Evolutionary conservation across 2,113 vertebrate genomes (phyloP).

Genomic region (Pelobates fuscus): DNA sequence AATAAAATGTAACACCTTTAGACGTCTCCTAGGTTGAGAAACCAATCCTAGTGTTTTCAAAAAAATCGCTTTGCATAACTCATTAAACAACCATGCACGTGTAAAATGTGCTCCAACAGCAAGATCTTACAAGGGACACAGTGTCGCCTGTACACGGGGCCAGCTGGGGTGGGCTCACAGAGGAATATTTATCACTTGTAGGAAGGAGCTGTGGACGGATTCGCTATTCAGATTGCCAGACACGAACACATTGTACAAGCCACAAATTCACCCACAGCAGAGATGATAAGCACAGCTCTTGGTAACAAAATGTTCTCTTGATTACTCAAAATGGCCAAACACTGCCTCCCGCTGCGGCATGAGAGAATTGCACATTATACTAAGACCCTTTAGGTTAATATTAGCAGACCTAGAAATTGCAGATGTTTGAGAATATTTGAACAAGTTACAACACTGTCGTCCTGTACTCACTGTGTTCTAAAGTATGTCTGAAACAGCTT

Average conservation of each 20-base stretch:
- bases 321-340: background rate
- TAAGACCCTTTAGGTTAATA: too few species aligned
- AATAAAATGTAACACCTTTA: too few species aligned
- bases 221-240: background rate
- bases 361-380: background rate
- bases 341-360: constrained; percentile 25
- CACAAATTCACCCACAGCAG: background rate
- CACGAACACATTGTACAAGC: constrained; percentile 10
- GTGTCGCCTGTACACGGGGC: background rate
- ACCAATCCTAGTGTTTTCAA: too few species aligned
- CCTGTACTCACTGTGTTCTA: too few species aligned
- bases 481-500: too few species aligned
- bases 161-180: background rate
- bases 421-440: too few species aligned
- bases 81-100: background rate
- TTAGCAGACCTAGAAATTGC: too few species aligned
- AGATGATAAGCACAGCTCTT: constrained; percentile 5
- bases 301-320: too few species aligned
- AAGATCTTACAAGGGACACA: background rate
- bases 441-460: too few species aligned
- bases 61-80: background rate
- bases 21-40: too few species aligned
- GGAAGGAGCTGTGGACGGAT: background rate
- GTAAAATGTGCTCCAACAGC: too few species aligned
- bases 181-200: background rate